phyloP scores from a whole-genome alignment of 2,797 vertebrate genomes.

The Pantherophis vulpinus region DNA sequence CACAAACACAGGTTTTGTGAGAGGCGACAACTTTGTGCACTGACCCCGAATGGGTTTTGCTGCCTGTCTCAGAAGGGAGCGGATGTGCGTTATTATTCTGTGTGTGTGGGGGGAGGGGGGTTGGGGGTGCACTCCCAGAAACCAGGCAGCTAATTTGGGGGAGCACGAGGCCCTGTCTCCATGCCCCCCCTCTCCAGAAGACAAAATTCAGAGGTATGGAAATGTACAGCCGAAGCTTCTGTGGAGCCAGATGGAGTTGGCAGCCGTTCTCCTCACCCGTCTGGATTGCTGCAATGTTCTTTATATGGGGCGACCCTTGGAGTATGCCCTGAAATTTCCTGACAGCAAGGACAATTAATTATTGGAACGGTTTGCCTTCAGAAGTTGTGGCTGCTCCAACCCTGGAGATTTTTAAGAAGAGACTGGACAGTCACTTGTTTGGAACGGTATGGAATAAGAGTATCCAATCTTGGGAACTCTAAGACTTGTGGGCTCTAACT shows the following conservation, averaged over 20 bases:
- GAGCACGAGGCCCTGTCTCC: not conserved
- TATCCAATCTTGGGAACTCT: too few species aligned
- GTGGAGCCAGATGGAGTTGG: not conserved
- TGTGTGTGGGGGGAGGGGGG: not conserved
- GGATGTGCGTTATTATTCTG: not conserved
- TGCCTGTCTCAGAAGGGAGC: not conserved
- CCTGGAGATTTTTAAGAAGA: too few species aligned
- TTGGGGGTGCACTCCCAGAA: not conserved
- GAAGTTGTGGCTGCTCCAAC: too few species aligned
- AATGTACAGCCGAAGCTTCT: too few species aligned
- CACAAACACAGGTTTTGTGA: not conserved
- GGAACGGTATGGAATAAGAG: too few species aligned
- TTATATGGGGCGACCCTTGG: not conserved
- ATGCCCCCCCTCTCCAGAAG: too few species aligned
- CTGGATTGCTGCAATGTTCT: not conserved
- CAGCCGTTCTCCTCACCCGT: not conserved
- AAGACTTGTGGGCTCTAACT: too few species aligned
- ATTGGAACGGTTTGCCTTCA: too few species aligned
- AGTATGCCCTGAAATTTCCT: not conserved
- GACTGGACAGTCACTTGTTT: too few species aligned
- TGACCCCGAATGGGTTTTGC: not conserved
- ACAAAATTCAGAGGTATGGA: too few species aligned
- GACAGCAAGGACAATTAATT: too few species aligned
- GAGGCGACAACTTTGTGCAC: too few species aligned
- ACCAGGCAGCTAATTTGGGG: not conserved